Conservation (phyloP, 2,888 invertebrate species). For the Xylophagus ater region DNA sequence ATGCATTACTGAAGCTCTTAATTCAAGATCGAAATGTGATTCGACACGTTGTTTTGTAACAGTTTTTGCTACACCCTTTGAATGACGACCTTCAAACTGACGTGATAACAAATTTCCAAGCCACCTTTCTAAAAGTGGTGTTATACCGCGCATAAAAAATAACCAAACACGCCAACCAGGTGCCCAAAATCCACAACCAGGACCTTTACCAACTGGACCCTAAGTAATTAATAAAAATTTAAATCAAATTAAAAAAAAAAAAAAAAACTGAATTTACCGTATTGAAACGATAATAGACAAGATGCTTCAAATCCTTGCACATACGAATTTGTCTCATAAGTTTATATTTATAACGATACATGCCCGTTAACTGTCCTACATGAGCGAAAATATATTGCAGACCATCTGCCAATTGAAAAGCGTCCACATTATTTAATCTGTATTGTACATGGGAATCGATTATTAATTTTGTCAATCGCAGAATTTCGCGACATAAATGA, state of each 20-base stretch:
- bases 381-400: conserved; percentile 99
- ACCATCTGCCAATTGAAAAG: conserved; percentile 96
- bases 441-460: conserved; percentile 99
- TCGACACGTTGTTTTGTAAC: conserved; percentile 99
- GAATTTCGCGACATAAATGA: conserved; percentile 96
- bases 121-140: conserved; percentile 95
- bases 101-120: conserved; percentile 96
- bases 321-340: conserved; percentile 97
- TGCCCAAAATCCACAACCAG: conserved; percentile 97
- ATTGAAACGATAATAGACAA: conserved; percentile 98
- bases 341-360: conserved; percentile 99
- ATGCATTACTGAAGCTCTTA: conserved; percentile 92
- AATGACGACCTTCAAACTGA: conserved; percentile 98
- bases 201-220: conserved; percentile 98
- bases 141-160: conserved; percentile 99
- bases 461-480: conserved; percentile 94
- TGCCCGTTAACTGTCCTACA: conserved; percentile 97
- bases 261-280: conserved; percentile 54
- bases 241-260: no score
- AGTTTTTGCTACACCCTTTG: conserved; percentile 99
- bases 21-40: conserved; percentile 97
- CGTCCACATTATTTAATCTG: conserved; percentile 97
- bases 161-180: conserved; percentile 99
- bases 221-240: no score
- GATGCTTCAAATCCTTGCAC: conserved; percentile 99